Evolutionary conservation across 92 coral and sea anemone species (phyloP), one percentile per base, ranked within the genome.

Genomic region (Epizoanthus scotinus): DNA sequence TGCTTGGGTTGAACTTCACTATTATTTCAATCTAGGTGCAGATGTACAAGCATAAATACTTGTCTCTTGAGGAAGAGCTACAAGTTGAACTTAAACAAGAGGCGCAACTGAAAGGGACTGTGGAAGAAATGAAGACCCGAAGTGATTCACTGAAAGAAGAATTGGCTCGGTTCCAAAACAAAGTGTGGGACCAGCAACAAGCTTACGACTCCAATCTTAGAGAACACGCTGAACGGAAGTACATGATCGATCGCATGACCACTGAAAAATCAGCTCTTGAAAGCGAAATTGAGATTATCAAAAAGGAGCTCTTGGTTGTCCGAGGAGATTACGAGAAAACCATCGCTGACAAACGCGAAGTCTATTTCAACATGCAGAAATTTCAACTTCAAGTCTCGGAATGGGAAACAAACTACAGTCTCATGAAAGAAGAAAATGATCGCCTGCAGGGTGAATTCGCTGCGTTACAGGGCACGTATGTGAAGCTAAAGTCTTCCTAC

Each of bases 331-430:
- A 91, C 82, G 89, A 78, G 22, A 83, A 49, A 70, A 61, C 79
- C 10, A 72, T 78, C 40, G 87, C 34, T 29, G 98, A 94, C 44
- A 89, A 82, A 53, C 83, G 90, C 79, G 87, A 91, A 28, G 70
- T 79, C 36, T 47, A 82, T 57, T 81, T 66, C 71, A 78, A 89
- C 38, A 57, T 89, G 19, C 90, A 94, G 77, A 85, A 86, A 52
- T 65, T 85, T 21, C 86, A 85, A 66, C 88, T 91, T 47, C 90
- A 89, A 72, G 79, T 84, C 21, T 70, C 86, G 47, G 89, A 85
- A 65, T 92, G 92, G 90, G 86, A 91, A 67, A 85, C 89, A 4
- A 91, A 86, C 57, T 78, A 91, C 81, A 77, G 73, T 69, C 56
- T 81, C 13, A 84, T 91, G 50, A 88, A 83, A 66, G 89, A 85